phyloP scores from a whole-genome alignment of 2,113 vertebrate genomes.

The Danionella cerebrum region DNA sequence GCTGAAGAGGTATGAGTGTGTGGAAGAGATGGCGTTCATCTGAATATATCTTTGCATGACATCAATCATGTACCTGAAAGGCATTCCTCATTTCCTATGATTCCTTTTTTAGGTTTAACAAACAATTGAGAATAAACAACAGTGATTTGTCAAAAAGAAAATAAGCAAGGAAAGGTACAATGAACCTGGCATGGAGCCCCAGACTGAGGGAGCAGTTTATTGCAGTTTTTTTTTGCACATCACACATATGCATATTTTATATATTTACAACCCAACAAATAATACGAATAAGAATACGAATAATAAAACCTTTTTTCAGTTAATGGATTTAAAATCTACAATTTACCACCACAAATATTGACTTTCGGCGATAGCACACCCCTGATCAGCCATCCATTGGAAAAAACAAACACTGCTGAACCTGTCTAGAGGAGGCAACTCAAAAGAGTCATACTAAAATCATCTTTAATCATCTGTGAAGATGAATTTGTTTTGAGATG shows the following conservation, averaged over 20 bases:
- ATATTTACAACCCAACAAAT: not conserved
- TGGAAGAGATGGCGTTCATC: not conserved
- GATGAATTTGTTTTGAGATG: not conserved
- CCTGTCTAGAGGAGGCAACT: not conserved
- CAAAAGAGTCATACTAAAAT: not conserved
- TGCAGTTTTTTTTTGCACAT: no score
- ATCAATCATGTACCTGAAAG: conserved; percentile 12
- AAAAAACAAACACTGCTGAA: conserved; percentile 27
- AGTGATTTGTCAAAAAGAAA: no score
- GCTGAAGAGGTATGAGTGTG: not conserved
- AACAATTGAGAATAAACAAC: no score
- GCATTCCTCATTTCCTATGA: no score
- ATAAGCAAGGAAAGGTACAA: no score
- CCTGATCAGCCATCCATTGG: conserved; percentile 29
- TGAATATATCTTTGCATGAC: not conserved
- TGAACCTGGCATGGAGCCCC: no score
- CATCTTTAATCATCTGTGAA: not conserved
- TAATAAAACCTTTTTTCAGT: no score
- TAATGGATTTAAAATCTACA: no score
- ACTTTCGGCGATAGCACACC: conserved; percentile 19
- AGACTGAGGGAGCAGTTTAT: no score
- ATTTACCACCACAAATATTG: conserved; percentile 37
- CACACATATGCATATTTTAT: not conserved
- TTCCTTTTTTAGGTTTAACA: no score
- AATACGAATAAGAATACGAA: no score